These are phyloP conservation scores for Gambusia yucatana DNA, from an alignment of 2,797 vertebrate species.

Conservation along the genomic window DNA sequence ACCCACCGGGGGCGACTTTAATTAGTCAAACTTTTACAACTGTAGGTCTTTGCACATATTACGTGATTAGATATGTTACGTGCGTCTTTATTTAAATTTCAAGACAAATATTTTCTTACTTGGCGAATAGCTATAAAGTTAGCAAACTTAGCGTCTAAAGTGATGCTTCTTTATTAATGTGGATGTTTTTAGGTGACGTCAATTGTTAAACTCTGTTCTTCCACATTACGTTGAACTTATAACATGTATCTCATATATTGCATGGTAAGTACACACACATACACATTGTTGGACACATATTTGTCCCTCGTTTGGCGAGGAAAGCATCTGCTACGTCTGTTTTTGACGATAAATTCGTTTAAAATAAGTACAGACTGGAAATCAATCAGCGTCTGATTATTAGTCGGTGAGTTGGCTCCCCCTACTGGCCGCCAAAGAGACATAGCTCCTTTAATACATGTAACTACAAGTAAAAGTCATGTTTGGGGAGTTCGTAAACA, in stretches of 20 bases:
- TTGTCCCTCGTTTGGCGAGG: not conserved
- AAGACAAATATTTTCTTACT: not conserved
- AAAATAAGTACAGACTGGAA: not conserved
- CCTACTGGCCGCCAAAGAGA: not conserved
- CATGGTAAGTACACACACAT: not conserved
- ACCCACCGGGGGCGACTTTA: constrained; percentile 41
- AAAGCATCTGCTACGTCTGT: not conserved
- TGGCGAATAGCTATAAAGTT: not conserved
- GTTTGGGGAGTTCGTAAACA: not conserved
- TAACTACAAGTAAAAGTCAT: not conserved
- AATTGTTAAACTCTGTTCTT: not conserved
- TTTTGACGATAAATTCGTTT: not conserved
- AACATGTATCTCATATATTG: not conserved
- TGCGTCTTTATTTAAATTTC: not conserved
- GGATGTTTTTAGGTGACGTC: not conserved
- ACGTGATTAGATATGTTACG: not conserved
- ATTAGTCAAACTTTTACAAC: constrained; percentile 47
- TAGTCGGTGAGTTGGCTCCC: not conserved
- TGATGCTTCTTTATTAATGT: not conserved
- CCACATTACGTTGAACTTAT: too few relatives aligned
- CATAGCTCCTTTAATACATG: not conserved
- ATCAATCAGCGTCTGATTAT: not conserved
- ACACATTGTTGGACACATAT: not conserved
- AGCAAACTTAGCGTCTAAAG: not conserved
- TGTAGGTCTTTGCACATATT: not conserved